phyloP scores from a whole-genome alignment of 2,797 vertebrate genomes.

The Petrocephalus sullivani region DNA sequence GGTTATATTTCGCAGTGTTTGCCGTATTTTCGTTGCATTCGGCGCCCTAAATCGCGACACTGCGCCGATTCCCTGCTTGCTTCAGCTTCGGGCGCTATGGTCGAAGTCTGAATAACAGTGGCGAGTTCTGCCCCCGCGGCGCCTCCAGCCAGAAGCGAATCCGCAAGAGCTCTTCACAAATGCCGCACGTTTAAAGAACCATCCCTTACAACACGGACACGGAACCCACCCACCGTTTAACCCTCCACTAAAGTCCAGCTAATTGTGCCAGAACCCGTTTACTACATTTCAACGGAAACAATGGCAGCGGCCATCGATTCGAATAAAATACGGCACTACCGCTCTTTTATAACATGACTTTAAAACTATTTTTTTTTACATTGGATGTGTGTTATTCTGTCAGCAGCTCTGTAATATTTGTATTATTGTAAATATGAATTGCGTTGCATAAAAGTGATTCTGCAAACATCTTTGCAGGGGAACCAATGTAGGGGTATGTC shows the following conservation, averaged over 20 bases:
- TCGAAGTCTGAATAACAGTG: conserved; percentile 3
- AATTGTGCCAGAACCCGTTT: not conserved
- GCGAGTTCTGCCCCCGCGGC: not conserved
- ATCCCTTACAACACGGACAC: not conserved
- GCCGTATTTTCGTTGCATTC: not conserved
- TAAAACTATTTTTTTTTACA: not conserved
- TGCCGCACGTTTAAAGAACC: not conserved
- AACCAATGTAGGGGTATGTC: not conserved
- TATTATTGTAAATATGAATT: not conserved
- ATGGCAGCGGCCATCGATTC: not conserved
- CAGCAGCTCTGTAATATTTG: not conserved
- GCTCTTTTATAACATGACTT: not conserved
- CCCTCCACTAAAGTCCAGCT: conserved; percentile 7
- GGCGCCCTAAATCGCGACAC: not conserved
- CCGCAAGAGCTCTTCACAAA: not conserved
- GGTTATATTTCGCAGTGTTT: not conserved
- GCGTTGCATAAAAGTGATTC: not conserved
- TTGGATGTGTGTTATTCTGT: not conserved
- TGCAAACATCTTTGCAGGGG: not conserved
- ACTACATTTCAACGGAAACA: not conserved
- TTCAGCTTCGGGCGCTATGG: not conserved
- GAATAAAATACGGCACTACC: not conserved
- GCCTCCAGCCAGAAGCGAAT: not conserved
- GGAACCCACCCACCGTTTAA: not conserved
- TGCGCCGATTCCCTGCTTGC: not conserved